These are phyloP conservation scores for Matsumyia berberina DNA, from an alignment of 2,888 invertebrate genomes.

Conservation along the genomic window DNA sequence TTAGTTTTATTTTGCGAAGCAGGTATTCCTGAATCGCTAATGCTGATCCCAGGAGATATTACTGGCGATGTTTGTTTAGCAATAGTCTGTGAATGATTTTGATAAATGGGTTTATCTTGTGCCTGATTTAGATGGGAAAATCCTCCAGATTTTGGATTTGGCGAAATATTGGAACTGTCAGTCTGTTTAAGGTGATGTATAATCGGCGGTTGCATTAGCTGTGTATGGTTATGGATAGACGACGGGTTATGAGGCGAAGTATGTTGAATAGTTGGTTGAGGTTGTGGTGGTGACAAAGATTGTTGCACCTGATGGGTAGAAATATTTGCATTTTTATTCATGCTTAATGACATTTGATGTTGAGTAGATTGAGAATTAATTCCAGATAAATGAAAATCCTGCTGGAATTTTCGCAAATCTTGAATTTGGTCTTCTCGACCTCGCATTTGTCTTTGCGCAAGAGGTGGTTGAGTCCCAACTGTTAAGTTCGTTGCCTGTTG, in stretches of 20 bases:
- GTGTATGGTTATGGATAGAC: conserved; percentile 52
- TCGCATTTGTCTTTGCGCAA: conserved; percentile 81
- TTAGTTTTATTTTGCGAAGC: conserved; percentile 48
- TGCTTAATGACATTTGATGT: conserved; percentile 80
- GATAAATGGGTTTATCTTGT: conserved; percentile 68
- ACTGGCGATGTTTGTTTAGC: conserved; percentile 64
- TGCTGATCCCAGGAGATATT: conserved; percentile 56
- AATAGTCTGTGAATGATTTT: conserved; percentile 59
- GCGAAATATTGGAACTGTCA: conserved; percentile 74
- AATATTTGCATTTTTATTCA: conserved; percentile 79
- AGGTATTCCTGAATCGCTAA: conserved; percentile 43
- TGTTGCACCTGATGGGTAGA: conserved; percentile 81
- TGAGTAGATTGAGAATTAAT: conserved; percentile 80
- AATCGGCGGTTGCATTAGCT: conserved; percentile 66
- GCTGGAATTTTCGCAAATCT: conserved; percentile 91
- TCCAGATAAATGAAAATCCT: conserved; percentile 90
- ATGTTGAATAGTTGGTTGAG: conserved; percentile 79
- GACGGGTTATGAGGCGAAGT: conserved; percentile 51
- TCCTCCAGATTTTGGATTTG: conserved; percentile 61
- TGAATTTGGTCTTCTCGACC: conserved; percentile 83
- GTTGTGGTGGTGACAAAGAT: conserved; percentile 81
- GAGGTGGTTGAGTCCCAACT: conserved; percentile 78
- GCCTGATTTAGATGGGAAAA: conserved; percentile 57
- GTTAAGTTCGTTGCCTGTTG: conserved; percentile 77
- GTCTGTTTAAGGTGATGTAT: conserved; percentile 78